Evolutionary conservation across 2,888 invertebrate genomes (phyloP).

Genomic region (Mythimna impura): DNA sequence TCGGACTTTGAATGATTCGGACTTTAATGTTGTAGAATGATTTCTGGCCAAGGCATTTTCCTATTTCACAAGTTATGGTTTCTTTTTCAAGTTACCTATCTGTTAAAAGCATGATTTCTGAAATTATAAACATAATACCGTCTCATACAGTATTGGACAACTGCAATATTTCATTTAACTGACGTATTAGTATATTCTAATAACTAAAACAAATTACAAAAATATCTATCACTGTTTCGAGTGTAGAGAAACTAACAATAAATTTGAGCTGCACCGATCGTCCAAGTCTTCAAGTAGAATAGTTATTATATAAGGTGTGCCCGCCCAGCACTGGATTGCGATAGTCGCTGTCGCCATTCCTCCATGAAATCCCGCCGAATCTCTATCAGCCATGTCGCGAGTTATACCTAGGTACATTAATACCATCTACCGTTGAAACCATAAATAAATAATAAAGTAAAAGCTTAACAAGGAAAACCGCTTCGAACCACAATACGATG

Average conservation of each 20-base stretch:
- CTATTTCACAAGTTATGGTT: not conserved
- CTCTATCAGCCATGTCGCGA: too few species aligned
- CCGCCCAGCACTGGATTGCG: too few species aligned
- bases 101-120: not conserved
- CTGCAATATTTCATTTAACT: not conserved
- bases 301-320: too few species aligned
- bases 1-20: not conserved
- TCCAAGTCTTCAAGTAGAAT: conserved; percentile 5
- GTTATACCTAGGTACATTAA: conserved; percentile 21
- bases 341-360: too few species aligned
- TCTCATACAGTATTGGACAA: not conserved
- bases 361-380: too few species aligned
- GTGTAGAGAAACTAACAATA: not conserved
- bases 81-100: too few species aligned
- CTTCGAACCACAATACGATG: conserved; percentile 25
- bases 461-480: conserved; percentile 45
- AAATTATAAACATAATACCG: not conserved
- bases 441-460: conserved; percentile 49
- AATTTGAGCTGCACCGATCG: not conserved
- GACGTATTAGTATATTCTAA: too few species aligned
- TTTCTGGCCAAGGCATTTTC: not conserved
- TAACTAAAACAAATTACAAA: not conserved
- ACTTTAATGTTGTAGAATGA: not conserved
- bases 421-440: conserved; percentile 26
- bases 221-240: not conserved